phyloP scores from a whole-genome alignment of 2,888 invertebrate genomes.

The Psococerastis gibbosa region DNA sequence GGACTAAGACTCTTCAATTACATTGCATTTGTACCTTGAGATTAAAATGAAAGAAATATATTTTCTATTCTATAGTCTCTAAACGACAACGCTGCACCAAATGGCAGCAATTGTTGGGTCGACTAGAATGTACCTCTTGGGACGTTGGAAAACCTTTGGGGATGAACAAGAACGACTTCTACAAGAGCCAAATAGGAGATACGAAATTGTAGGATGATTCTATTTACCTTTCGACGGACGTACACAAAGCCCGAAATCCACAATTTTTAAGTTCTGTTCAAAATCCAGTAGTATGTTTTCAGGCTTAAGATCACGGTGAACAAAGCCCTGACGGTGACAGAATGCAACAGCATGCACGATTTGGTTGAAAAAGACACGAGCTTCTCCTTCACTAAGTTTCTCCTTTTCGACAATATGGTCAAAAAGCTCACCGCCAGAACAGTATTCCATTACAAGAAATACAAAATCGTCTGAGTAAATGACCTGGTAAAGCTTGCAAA shows the following conservation, averaged over 20 bases:
- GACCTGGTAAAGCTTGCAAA: conserved; percentile 60
- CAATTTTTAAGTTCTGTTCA: conserved; percentile 53
- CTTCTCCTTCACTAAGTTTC: conserved; percentile 47
- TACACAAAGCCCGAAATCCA: conserved; percentile 70
- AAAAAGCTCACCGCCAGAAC: conserved; percentile 65
- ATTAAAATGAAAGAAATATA: too few species aligned
- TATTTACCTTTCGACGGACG: conserved; percentile 28
- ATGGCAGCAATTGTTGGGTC: too few species aligned
- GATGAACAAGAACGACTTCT: neutral
- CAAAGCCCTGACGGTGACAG: conserved; percentile 53
- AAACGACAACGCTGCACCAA: too few species aligned
- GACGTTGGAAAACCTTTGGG: neutral
- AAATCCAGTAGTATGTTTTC: conserved; percentile 61
- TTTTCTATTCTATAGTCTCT: too few species aligned
- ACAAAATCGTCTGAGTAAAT: conserved; percentile 55
- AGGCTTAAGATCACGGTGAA: conserved; percentile 68
- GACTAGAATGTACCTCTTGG: too few species aligned
- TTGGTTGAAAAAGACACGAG: conserved; percentile 56
- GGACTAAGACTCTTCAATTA: too few species aligned
- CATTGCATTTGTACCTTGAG: too few species aligned
- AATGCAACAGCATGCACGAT: conserved; percentile 61
- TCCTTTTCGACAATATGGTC: conserved; percentile 64
- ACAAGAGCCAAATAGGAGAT: neutral
- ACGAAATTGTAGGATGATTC: neutral
- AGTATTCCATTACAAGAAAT: conserved; percentile 65